Evolutionary conservation across 1,140 invertebrate species (phyloP).

Genomic region (Luehdorfia chinensis): DNA sequence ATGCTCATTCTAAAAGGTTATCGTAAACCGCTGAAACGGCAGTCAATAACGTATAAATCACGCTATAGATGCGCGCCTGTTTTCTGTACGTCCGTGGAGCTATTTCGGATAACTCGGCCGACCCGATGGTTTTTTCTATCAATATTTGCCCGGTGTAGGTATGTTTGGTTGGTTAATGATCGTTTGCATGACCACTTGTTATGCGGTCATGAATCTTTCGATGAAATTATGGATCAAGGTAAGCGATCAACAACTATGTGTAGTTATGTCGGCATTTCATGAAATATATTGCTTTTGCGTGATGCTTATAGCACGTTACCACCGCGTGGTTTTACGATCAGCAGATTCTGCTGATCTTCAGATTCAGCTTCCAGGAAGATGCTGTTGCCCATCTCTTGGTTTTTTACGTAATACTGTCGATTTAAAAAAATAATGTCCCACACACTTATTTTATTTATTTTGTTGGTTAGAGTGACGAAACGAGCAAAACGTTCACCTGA

Average conservation of each 20-base stretch:
- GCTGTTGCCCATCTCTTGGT: no score
- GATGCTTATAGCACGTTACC: no score
- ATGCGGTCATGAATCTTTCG: constrained; percentile 16
- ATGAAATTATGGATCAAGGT: constrained; percentile 21
- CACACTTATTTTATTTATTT: no score
- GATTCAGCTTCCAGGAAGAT: no score
- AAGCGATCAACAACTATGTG: not conserved
- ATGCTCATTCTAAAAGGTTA: constrained; percentile 21
- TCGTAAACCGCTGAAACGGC: constrained; percentile 56
- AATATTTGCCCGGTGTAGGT: constrained; percentile 49
- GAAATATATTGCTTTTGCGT: no score
- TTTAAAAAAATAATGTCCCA: no score
- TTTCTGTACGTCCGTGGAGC: constrained; percentile 65
- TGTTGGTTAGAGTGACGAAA: no score
- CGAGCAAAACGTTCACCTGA: no score
- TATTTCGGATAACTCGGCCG: constrained; percentile 55
- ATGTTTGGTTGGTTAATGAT: constrained; percentile 33
- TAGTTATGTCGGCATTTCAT: constrained; percentile 2
- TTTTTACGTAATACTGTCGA: no score
- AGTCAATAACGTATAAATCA: constrained; percentile 68
- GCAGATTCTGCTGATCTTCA: no score
- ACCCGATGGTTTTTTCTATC: constrained; percentile 53
- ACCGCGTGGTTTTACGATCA: no score
- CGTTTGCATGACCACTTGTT: constrained; percentile 31
- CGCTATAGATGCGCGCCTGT: constrained; percentile 57